Evolutionary conservation across 2,888 invertebrate species (phyloP), one percentile per base, ranked within the genome.

Genomic region (Machimus rusticus): DNA sequence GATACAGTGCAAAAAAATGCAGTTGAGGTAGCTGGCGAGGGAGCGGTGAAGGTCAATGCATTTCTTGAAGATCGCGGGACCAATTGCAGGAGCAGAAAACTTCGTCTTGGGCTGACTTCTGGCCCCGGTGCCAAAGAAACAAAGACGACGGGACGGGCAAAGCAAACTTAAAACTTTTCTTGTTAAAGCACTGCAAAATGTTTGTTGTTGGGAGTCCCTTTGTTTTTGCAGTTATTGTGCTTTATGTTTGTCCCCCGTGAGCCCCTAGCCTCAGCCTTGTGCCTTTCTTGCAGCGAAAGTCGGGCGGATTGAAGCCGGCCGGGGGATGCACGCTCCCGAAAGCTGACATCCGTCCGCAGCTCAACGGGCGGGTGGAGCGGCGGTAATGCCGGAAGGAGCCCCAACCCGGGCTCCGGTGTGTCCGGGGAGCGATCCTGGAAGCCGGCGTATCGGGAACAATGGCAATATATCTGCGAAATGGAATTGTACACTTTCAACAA

Each of bases 191-290:
- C 23, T 74, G 85, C 39, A 74, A 74, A 74, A 85, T 74, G 43
- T 85, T 85, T 85, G 46, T 5, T 74, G 74, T 74, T 74, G 28
- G 31, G 74, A 8, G 23, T 46, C 37, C n/a, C 74, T 85, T 85
- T 85, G 85, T 85, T 85, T 85, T 85, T 74, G 46, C 46, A 74
- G 66, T 39, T 84, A 84, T 85, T 85, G 85, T 85, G 74, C 46
- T 28, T 74, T 16, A 31, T 74, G 66, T 85, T 34, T 74, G 39
- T 39, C 28, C 39, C 37, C 19, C 43, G 23, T 46, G 43, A 46
- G 14, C 3, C 43, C 43, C 14, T 74, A 85, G 66, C 85, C 74
- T n/a, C 74, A 85, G 74, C 74, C 74, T 28, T 74, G 43, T 43
- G 23, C 46, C 28, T 57, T 85, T 85, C 74, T 85, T 85, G n/a